Percentiles rank a stretch among this genome's conserved stretches.
phyloP scores from a whole-genome alignment of 2,888 invertebrate species.

The Callosobruchus maculatus region DNA sequence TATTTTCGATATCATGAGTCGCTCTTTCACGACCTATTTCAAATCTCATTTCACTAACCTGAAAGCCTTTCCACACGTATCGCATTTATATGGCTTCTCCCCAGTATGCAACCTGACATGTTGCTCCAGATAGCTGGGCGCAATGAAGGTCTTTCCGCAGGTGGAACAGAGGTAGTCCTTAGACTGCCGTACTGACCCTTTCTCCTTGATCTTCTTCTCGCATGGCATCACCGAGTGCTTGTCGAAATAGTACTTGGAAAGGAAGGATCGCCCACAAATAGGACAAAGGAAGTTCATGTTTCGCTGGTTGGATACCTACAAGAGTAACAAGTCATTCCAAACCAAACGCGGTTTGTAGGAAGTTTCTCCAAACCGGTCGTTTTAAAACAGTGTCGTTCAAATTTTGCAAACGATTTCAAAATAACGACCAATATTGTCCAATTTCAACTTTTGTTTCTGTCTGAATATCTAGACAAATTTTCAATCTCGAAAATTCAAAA shows the following conservation, averaged over 20 bases:
- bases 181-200: background rate
- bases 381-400: too few species aligned
- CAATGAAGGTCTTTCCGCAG: constrained; percentile 19
- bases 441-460: too few species aligned
- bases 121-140: constrained; percentile 14
- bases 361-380: too few species aligned
- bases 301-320: constrained; percentile 7
- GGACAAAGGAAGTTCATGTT: constrained; percentile 29
- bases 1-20: too few species aligned
- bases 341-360: background rate
- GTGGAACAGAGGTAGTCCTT: background rate
- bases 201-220: constrained; percentile 31
- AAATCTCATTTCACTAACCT: background rate
- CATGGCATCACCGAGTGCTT: constrained; percentile 31
- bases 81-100: constrained; percentile 18
- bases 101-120: constrained; percentile 20
- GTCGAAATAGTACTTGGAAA: constrained; percentile 26
- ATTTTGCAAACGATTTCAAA: too few species aligned
- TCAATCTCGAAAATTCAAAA: too few species aligned
- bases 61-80: constrained; percentile 16
- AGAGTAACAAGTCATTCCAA: background rate
- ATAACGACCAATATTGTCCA: too few species aligned
- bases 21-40: too few species aligned
- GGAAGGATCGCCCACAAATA: constrained; percentile 29
- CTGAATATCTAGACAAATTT: too few species aligned